These are phyloP conservation scores for Dyspetes luteomarginatus DNA, from an alignment of 2,888 invertebrate species.

Conservation along the genomic window DNA sequence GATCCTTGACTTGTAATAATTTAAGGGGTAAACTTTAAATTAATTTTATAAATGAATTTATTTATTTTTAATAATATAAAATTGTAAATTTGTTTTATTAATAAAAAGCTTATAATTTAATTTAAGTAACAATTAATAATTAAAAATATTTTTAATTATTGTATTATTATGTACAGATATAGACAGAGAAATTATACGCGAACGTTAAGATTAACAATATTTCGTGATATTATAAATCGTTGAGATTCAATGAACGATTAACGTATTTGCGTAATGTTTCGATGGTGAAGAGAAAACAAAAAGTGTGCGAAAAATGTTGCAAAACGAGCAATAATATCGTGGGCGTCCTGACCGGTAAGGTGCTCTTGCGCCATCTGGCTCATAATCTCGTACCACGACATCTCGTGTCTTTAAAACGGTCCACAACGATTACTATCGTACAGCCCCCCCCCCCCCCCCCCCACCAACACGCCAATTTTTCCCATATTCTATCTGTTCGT, in stretches of 20 bases:
- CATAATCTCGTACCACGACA: constrained; percentile 44
- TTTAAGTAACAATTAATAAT: too few species aligned
- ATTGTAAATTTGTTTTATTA: too few species aligned
- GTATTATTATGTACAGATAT: too few species aligned
- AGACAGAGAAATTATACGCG: too few species aligned
- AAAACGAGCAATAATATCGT: constrained; percentile 44
- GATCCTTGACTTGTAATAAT: too few species aligned
- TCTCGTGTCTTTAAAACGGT: constrained; percentile 47
- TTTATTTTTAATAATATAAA: too few species aligned
- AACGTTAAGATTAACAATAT: too few species aligned
- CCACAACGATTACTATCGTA: constrained; percentile 52
- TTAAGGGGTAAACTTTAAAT: too few species aligned
- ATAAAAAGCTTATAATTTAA: too few species aligned
- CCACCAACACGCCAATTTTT: constrained; percentile 1
- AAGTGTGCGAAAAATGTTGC: not conserved
- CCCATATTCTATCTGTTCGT: constrained; percentile 35
- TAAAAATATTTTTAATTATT: too few species aligned
- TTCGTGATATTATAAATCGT: not conserved
- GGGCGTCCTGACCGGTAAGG: constrained; percentile 53
- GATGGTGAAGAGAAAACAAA: constrained; percentile 53
- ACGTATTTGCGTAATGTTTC: not conserved
- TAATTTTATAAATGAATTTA: too few species aligned
- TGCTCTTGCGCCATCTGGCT: constrained; percentile 58
- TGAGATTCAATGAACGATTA: not conserved
- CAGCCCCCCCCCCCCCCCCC: not conserved